Percentiles rank a stretch among this genome's conserved stretches.
These are phyloP conservation scores for Promerops cafer DNA, from an alignment of 2,113 vertebrate species.

Conservation along the genomic window DNA sequence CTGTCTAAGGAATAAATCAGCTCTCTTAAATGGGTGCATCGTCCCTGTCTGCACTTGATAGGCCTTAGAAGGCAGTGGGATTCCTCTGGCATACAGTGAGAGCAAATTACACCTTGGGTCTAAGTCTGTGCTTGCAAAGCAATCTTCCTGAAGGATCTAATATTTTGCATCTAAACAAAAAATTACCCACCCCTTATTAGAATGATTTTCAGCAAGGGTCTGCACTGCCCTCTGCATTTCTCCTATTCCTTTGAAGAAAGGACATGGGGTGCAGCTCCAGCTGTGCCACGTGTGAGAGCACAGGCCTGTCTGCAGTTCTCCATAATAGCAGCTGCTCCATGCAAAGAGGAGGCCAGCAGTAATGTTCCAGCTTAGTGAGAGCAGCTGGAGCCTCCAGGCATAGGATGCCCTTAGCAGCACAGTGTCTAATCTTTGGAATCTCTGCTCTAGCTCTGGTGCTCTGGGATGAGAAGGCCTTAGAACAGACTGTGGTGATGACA, in stretches of 20 bases:
- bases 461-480: not conserved
- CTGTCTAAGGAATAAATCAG: not conserved
- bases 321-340: not conserved
- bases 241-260: not conserved
- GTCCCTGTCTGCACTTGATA: not conserved
- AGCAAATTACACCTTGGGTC: not conserved
- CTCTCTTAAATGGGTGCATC: not conserved
- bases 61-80: not conserved
- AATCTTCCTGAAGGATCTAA: not conserved
- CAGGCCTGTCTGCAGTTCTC: not conserved
- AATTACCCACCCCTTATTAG: not conserved
- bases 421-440: not conserved
- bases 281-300: not conserved
- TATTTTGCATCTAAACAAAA: not conserved
- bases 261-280: not conserved
- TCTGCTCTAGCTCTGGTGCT: not conserved
- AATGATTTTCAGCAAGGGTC: not conserved
- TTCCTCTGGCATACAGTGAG: not conserved
- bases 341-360: not conserved
- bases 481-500: not conserved
- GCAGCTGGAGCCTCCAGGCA: rapidly evolving
- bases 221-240: not conserved
- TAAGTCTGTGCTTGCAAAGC: not conserved
- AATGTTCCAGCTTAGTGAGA: not conserved
- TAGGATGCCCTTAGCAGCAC: not conserved